Evolutionary conservation across 2,113 vertebrate genomes (phyloP), one percentile per base, ranked within the genome.

Genomic region (Hystrix brachyura): DNA sequence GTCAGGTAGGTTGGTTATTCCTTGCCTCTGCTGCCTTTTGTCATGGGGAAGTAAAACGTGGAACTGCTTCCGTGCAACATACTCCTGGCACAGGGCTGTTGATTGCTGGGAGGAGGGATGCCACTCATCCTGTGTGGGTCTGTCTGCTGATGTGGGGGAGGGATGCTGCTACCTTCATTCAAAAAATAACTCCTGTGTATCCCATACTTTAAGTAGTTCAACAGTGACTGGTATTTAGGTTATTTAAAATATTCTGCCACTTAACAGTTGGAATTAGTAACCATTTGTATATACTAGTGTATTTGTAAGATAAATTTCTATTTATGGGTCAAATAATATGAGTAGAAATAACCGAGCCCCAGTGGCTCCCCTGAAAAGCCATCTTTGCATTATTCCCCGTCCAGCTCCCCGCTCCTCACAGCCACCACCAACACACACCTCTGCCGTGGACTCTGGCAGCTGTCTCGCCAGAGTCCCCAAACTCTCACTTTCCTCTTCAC

Each of bases 281-380:
- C 55, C 27, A 7, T 46, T 81, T 95, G 46, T 85, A 64, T 92
- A 72, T 80, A 29, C n/a, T 92, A 88, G n/a, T 79, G 34, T 93
- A 90, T 67, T 32, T 80, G 10, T 85, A 89, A 71, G n/a, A 71
- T 38, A 59, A 59, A 87, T 74, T 86, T 91, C 38, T 57, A 69
- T 72, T 89, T 46, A 9, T 57, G 29, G 13, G 17, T 93, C 59
- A 93, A 87, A 87, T 82, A 74, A 10, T 82, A 25, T 32, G 23
- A 78, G 38, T 88, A 84, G 69, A 92, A 94, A 76, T 71, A 91
- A 67, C 60, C 51, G 38, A 38, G 38, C 38, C 38, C 38, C 38
- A 38, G 38, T 98, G 99, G 98, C 99, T 99, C 96, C 94, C 86
- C 98, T 98, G 98, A 97, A 98, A 98, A 98, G 98, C 92, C 97